Base-by-base conservation (phyloP, 2,888 invertebrate genomes). In the Tolmerus cingulatus region DNA sequence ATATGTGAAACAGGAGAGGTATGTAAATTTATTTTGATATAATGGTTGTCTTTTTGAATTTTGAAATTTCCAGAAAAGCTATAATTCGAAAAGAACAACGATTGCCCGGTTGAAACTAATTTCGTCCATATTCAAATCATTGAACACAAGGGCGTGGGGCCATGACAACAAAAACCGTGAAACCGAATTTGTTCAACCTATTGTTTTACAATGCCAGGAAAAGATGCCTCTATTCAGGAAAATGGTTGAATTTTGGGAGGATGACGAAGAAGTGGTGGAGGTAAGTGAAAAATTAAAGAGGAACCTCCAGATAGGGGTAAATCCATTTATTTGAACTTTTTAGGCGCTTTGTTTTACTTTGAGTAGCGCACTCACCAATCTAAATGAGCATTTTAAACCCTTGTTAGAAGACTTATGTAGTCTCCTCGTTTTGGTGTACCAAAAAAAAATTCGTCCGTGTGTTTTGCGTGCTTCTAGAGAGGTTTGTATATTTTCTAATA, bases 381-480 rank as follows among this genome's bases (percentile, higher is more conserved):
- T 97, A 87, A 93, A 96, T 92, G 95, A 95, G 88, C 95, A 96
- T 88, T 95, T 95, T 90, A 93, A 95, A 88, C 95, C 96, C 0
- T 92, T 97, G 89, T 92, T 96, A 74, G 94, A 94, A 55, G 95
- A 96, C 89, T 94, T 97, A 37, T 94, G 96, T 4, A 94, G 95
- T 89, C 93, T 97, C 87, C 93, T 96, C 77, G 93, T 95, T 37
- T 94, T 94, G 87, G 95, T 96, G 76, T 96, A 96, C 90, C 93
- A 95, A 90, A 93, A 94, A 16, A 93, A 94, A 87, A 96, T 96
- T 5, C 95, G 96, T 90, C 94, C 95, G 1, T 93, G 95, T 9
- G 95, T 96, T 0, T 91, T 97, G 78, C 95, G 96, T 89, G 94
- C 97, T 85, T 94, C 96, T 16, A 96, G 96, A 94, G 95, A 96